A percentile compares a stretch with the other conserved stretches of the same genome.
Evolutionary conservation across 35 echinoderm and acorn worm species (phyloP).

Genomic region (Lytechinus pictus): DNA sequence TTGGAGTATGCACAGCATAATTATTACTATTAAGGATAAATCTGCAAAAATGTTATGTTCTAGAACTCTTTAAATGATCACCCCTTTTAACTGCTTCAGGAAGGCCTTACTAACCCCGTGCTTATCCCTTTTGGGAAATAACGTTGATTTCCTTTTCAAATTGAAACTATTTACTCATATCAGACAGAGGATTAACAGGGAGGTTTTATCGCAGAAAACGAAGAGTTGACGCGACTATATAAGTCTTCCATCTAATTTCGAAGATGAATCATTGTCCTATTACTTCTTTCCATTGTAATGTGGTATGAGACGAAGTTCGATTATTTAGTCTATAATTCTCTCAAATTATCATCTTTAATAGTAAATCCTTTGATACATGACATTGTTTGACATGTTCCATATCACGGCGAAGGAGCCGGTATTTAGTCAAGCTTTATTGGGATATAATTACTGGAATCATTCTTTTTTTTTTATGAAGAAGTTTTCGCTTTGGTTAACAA

Average conservation of each 20-base stretch:
- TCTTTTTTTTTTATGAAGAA: no score
- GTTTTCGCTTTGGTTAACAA: no score
- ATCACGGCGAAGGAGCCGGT: no score
- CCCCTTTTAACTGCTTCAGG: neutral
- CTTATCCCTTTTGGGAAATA: neutral
- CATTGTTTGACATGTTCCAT: no score
- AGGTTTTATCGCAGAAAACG: neutral
- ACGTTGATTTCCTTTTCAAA: conserved; percentile 5
- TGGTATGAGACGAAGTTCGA: neutral
- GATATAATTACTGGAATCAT: no score
- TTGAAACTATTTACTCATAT: conserved; percentile 20
- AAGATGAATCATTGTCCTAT: conserved; percentile 3
- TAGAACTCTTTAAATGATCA: neutral
- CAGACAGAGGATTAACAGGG: conserved; percentile 9
- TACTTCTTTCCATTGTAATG: neutral
- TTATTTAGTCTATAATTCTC: neutral
- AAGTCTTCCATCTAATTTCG: neutral
- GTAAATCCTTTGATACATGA: no score
- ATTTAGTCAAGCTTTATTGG: no score
- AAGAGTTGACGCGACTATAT: neutral
- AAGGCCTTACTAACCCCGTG: neutral
- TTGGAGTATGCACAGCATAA: neutral
- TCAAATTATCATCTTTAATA: neutral
- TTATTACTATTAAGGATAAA: neutral
- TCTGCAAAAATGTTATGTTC: neutral